Percentiles rank a stretch among this genome's conserved stretches.
phyloP scores from a whole-genome alignment of 2,113 vertebrate genomes.

The Lonchura striata region DNA sequence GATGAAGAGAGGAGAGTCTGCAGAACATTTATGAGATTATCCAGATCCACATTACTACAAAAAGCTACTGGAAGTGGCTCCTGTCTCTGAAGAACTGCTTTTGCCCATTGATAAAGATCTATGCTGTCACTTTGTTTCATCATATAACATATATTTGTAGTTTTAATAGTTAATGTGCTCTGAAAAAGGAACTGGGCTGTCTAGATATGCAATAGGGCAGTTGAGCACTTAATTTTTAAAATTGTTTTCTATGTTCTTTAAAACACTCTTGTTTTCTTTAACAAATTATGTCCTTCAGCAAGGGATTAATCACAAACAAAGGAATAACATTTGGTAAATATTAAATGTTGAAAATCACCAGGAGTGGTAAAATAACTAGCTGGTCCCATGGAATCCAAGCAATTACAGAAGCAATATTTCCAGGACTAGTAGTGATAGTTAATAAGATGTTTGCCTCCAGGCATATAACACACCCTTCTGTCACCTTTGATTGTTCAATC shows the following conservation, averaged over 20 bases:
- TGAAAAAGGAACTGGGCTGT: not conserved
- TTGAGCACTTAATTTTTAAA: not conserved
- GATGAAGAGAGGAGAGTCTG: not conserved
- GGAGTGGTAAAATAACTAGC: not conserved
- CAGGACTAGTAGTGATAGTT: not conserved
- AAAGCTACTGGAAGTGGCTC: not conserved
- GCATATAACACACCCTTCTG: not conserved
- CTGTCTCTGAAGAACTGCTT: fast-evolving
- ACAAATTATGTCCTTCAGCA: not conserved
- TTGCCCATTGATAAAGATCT: not conserved
- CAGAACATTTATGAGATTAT: not conserved
- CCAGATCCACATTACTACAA: not conserved
- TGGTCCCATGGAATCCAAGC: not conserved
- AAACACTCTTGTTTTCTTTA: not conserved
- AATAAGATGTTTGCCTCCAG: not conserved
- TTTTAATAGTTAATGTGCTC: not conserved
- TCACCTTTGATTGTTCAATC: not conserved
- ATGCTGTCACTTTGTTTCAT: not conserved
- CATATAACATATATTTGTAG: not conserved
- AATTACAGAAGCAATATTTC: not conserved
- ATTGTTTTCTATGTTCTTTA: not conserved
- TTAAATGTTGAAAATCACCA: not conserved
- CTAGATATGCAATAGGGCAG: not conserved
- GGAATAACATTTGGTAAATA: not conserved
- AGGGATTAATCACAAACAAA: not conserved